Evolutionary conservation across 1,140 invertebrate species (phyloP).

Genomic region (Trissolcus basalis): DNA sequence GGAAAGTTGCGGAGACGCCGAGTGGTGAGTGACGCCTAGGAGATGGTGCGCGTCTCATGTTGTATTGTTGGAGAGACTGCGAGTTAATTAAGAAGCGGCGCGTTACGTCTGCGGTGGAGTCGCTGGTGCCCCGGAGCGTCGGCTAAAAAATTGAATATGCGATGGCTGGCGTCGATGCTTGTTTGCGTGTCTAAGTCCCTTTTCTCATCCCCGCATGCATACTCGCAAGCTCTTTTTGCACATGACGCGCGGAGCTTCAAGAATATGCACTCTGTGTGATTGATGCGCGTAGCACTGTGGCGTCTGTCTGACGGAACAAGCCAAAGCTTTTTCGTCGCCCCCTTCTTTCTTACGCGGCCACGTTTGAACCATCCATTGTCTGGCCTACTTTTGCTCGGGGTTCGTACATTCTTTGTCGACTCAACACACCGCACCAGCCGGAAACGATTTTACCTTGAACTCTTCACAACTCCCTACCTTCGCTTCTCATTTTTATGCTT

Average conservation of each 20-base stretch:
- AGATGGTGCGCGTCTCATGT: constrained; percentile 15
- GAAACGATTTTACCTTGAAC: constrained; percentile 45
- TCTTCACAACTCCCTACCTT: constrained; percentile 12
- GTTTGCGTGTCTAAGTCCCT: constrained; percentile 43
- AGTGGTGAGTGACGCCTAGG: constrained; percentile 16
- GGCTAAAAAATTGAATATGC: constrained; percentile 60
- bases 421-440: constrained; percentile 12
- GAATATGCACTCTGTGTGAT: constrained; percentile 74
- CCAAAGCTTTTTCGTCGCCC: constrained; percentile 19
- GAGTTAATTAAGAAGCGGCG: constrained; percentile 69
- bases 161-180: constrained; percentile 42
- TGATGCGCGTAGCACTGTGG: constrained; percentile 61
- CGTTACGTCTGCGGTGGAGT: constrained; percentile 59
- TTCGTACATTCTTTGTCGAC: constrained; percentile 32
- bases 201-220: constrained; percentile 25
- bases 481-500: constrained; percentile 27
- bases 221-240: constrained; percentile 28
- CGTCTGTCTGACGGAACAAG: constrained; percentile 37
- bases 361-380: constrained; percentile 54
- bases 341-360: constrained; percentile 29
- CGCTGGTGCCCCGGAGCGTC: constrained; percentile 27
- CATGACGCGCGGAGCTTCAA: constrained; percentile 61
- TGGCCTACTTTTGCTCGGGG: constrained; percentile 43
- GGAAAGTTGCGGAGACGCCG: neutral
- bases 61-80: constrained; percentile 31